Evolutionary conservation across 2,113 vertebrate genomes (phyloP).

Genomic region (Patagioenas fasciata): DNA sequence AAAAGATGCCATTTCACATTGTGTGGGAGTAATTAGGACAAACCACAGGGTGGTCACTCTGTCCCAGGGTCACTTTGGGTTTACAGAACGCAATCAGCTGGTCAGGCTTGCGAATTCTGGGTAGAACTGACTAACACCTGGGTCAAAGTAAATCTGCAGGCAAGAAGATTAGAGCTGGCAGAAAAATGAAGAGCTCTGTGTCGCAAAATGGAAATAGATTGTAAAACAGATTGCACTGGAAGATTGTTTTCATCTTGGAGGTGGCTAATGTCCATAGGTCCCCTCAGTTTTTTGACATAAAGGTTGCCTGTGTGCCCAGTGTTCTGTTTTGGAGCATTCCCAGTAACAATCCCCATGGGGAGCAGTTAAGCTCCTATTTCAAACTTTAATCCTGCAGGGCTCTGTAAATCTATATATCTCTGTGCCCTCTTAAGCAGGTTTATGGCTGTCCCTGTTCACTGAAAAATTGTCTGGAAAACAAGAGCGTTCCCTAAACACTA

Average conservation of each 20-base stretch:
- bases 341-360: not conserved
- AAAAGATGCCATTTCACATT: not conserved
- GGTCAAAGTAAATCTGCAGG: not conserved
- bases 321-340: not conserved
- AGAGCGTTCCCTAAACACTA: not conserved
- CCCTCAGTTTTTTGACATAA: not conserved
- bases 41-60: not conserved
- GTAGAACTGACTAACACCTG: not conserved
- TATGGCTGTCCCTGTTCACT: not conserved
- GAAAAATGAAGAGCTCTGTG: constrained; percentile 3
- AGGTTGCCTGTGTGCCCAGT: not conserved
- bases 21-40: not conserved
- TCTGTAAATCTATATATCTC: not conserved
- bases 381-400: not conserved
- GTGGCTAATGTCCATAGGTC: not conserved
- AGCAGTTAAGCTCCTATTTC: constrained; percentile 17
- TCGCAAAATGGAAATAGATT: not conserved
- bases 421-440: not conserved
- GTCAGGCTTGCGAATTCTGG: not conserved
- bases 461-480: not conserved
- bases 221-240: not conserved
- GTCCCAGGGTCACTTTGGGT: not conserved
- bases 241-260: not conserved
- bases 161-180: constrained; percentile 25
- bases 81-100: not conserved